A percentile compares a stretch with the other conserved stretches of the same genome.
Evolutionary conservation across 2,888 invertebrate genomes (phyloP).

Genomic region (Leptothorax acervorum): DNA sequence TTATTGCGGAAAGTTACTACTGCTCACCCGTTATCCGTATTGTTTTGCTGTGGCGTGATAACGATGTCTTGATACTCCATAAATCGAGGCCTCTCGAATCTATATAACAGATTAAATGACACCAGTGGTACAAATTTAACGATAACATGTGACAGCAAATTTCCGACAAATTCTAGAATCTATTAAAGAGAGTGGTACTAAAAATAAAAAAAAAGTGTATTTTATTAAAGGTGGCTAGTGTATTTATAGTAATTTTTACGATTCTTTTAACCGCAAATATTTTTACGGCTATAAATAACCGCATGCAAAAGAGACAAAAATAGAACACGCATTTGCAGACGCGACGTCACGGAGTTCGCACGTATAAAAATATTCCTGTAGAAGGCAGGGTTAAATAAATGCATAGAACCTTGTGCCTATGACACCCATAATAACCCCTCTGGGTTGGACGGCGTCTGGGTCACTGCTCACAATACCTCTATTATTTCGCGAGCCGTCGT

Average conservation of each 20-base stretch:
- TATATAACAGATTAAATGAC: constrained; percentile 50
- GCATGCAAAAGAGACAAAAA: constrained; percentile 22
- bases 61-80: constrained; percentile 89
- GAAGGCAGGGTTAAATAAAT: constrained; percentile 42
- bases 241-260: not conserved
- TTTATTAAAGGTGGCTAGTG: not conserved
- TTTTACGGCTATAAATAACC: not conserved
- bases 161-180: not conserved
- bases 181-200: not conserved
- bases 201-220: not conserved
- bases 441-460: constrained; percentile 84
- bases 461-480: constrained; percentile 86
- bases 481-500: constrained; percentile 87
- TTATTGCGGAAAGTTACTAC: not conserved
- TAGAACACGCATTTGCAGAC: constrained; percentile 31
- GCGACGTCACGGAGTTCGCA: not conserved
- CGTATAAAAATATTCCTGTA: constrained; percentile 45
- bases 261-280: not conserved
- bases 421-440: constrained; percentile 86
- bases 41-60: constrained; percentile 87
- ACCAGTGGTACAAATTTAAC: not conserved
- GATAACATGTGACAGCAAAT: not conserved
- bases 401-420: constrained; percentile 79
- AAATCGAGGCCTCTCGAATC: constrained; percentile 86
- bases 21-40: constrained; percentile 86